Evolutionary conservation across 2,797 vertebrate genomes (phyloP).

Genomic region (Rousettus madagascariensis): DNA sequence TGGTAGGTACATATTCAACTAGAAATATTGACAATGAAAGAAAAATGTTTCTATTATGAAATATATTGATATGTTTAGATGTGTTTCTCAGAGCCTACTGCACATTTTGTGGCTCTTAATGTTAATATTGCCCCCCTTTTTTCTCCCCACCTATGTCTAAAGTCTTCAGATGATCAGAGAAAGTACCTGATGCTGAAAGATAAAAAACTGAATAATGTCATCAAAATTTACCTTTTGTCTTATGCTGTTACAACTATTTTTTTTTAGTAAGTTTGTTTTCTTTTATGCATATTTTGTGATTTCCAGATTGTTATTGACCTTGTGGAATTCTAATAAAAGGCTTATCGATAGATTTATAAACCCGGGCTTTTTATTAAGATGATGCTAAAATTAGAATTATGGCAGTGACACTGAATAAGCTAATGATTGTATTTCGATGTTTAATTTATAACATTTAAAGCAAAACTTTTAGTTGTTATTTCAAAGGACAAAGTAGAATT

Average conservation of each 20-base stretch:
- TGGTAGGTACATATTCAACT: conserved; percentile 22
- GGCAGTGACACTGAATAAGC: background rate
- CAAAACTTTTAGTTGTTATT: conserved; percentile 15
- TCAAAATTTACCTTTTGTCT: conserved; percentile 54
- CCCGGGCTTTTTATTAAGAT: conserved; percentile 15
- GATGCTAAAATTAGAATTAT: background rate
- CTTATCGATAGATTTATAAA: background rate
- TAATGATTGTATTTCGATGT: background rate
- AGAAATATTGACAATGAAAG: conserved; percentile 53
- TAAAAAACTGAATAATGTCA: conserved; percentile 68
- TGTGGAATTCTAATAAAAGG: conserved; percentile 37
- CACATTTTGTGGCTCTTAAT: conserved; percentile 48
- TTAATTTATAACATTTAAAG: conserved; percentile 37
- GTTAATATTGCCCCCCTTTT: background rate
- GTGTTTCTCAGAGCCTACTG: conserved; percentile 26
- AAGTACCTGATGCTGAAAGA: conserved; percentile 57
- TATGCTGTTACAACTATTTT: conserved; percentile 15
- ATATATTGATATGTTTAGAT: background rate
- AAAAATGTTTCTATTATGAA: conserved; percentile 44
- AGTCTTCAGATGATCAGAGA: conserved; percentile 51
- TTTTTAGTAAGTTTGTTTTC: conserved; percentile 82
- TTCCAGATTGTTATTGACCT: conserved; percentile 37
- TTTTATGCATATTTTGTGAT: conserved; percentile 24
- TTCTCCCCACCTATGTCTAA: background rate
- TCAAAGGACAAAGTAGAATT: conserved; percentile 55